A percentile compares a stretch with the other conserved stretches of the same genome.
These are phyloP conservation scores for Malurus elegans DNA, from an alignment of 2,113 vertebrate species.

Conservation along the genomic window DNA sequence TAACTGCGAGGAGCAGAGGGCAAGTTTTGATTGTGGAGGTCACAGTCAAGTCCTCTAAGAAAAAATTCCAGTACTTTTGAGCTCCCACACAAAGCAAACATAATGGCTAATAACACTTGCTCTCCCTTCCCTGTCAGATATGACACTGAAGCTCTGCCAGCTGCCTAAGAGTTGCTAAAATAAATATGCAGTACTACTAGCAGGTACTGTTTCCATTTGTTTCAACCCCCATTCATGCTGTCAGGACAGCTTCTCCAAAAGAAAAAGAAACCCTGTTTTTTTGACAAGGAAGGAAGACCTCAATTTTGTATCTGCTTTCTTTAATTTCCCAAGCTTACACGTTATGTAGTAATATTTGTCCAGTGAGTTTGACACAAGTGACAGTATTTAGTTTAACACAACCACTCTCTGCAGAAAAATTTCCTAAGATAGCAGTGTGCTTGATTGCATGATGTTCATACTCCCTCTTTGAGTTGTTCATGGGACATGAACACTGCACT, in stretches of 20 bases:
- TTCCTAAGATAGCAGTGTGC: neutral
- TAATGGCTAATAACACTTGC: neutral
- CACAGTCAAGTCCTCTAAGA: neutral
- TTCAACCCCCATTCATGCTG: neutral
- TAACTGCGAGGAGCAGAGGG: neutral
- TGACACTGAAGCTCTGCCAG: neutral
- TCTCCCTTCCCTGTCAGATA: neutral
- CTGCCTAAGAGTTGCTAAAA: neutral
- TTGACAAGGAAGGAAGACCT: neutral
- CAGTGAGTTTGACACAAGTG: neutral
- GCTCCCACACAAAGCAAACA: neutral
- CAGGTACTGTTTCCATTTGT: neutral
- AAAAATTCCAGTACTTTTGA: neutral
- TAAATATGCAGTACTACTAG: neutral
- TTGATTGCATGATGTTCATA: neutral
- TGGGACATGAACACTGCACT: fast-evolving
- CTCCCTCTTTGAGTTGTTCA: neutral
- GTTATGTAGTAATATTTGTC: neutral
- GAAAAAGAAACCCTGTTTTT: neutral
- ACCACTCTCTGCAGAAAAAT: neutral
- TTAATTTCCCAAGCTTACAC: neutral
- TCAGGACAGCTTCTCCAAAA: neutral
- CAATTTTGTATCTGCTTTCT: neutral
- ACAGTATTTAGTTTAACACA: neutral
- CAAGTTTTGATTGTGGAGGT: neutral